phyloP scores from a whole-genome alignment of 2,797 vertebrate species.

The Naso thynnoides region DNA sequence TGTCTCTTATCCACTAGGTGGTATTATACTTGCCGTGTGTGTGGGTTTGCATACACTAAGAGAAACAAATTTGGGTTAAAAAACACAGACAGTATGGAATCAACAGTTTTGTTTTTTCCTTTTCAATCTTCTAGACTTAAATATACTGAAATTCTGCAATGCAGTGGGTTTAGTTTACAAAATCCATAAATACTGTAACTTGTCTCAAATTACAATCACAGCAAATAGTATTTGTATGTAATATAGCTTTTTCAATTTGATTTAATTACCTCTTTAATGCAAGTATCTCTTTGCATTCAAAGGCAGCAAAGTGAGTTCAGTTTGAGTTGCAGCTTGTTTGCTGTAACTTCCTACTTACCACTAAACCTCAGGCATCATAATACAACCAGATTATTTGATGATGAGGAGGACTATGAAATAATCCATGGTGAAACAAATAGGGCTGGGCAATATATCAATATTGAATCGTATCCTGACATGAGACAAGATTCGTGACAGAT shows the following conservation, averaged over 20 bases:
- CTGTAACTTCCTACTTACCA: not conserved
- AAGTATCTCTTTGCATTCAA: too few species aligned
- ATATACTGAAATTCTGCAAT: not conserved
- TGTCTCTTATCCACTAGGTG: conserved; percentile 60
- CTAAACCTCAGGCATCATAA: not conserved
- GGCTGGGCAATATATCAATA: too few species aligned
- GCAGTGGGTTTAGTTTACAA: not conserved
- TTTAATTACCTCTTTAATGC: too few species aligned
- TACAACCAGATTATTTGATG: not conserved
- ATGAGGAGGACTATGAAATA: not conserved
- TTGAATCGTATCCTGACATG: too few species aligned
- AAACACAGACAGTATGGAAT: not conserved
- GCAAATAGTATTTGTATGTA: not conserved
- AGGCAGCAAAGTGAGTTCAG: too few species aligned
- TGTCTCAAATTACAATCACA: not conserved
- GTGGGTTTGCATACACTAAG: not conserved
- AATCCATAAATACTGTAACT: not conserved
- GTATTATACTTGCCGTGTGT: conserved; percentile 20
- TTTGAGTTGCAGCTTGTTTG: not conserved
- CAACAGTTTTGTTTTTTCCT: not conserved
- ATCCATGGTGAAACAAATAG: too few species aligned
- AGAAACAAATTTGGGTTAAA: not conserved
- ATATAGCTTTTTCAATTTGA: too few species aligned
- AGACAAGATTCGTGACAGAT: too few species aligned
- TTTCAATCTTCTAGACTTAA: not conserved